Percentiles rank a stretch among this genome's conserved stretches.
Conservation (phyloP, 2,113 vertebrate species). For the Gopherus flavomarginatus region DNA sequence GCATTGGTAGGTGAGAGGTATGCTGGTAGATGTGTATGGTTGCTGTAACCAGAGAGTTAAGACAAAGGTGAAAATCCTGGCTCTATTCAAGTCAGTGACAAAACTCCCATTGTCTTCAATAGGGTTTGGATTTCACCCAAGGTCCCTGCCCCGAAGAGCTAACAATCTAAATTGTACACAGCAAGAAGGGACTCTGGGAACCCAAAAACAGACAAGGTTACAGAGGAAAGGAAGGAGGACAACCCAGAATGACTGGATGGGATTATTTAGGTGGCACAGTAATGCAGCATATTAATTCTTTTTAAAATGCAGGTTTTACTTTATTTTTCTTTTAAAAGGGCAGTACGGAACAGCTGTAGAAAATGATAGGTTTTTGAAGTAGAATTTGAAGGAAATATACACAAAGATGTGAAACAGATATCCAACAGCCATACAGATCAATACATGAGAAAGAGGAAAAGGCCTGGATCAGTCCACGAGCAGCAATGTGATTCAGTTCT, state of each 20-base stretch:
- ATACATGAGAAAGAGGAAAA: constrained; percentile 15
- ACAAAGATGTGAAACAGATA: not conserved
- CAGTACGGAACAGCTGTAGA: not conserved
- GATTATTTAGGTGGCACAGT: not conserved
- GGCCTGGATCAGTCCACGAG: not conserved
- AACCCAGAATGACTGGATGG: not conserved
- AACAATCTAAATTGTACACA: not conserved
- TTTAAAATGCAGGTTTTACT: constrained; percentile 9
- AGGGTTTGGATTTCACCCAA: constrained; percentile 8
- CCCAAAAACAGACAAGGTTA: not conserved
- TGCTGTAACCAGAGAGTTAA: constrained; percentile 42
- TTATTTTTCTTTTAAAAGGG: not conserved
- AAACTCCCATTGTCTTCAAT: constrained; percentile 12
- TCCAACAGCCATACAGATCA: not conserved
- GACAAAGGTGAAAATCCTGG: constrained; percentile 40
- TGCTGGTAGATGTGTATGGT: constrained; percentile 47
- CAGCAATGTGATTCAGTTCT: constrained; percentile 1
- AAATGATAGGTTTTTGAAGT: not conserved
- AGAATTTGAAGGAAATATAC: not conserved
- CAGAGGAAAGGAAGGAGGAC: not conserved
- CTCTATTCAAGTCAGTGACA: constrained; percentile 22
- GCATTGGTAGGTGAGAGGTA: constrained; percentile 61
- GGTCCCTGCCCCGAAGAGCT: constrained; percentile 20
- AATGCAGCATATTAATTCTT: not conserved
- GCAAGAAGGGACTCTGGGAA: constrained; percentile 1